These are phyloP conservation scores for Apis cerana DNA, from an alignment of 1,140 invertebrate genomes.

Conservation along the genomic window DNA sequence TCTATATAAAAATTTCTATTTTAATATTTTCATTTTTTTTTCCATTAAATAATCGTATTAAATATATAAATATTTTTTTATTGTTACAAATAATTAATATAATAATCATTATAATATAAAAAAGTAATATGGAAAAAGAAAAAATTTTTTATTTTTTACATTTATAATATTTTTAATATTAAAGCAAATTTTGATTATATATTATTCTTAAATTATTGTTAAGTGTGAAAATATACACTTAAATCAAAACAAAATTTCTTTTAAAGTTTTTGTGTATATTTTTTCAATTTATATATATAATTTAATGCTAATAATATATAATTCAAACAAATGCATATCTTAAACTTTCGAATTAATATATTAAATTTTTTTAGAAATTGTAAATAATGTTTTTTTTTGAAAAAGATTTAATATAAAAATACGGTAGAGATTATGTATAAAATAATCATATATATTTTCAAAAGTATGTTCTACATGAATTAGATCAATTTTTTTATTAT, in stretches of 20 bases:
- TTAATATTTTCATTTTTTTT: conserved; percentile 6
- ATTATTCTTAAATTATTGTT: neutral
- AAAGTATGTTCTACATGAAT: neutral
- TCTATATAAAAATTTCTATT: conserved; percentile 23
- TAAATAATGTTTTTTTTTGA: neutral
- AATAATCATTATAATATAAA: conserved; percentile 6
- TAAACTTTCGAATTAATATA: neutral
- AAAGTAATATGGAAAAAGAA: neutral
- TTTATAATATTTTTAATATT: neutral
- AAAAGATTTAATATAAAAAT: neutral
- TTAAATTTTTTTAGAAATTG: neutral
- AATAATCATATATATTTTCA: neutral
- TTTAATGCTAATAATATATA: neutral
- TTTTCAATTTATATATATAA: neutral
- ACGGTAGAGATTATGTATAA: neutral
- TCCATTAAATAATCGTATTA: neutral
- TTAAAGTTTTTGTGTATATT: neutral
- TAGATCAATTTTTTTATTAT: neutral
- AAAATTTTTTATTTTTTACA: neutral
- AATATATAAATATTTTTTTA: conserved; percentile 1
- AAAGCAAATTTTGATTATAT: neutral
- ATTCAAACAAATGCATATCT: neutral
- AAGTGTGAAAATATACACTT: neutral
- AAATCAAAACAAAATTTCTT: neutral
- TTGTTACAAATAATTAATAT: neutral